Conservation (phyloP, 2,888 invertebrate species). For the Ferrisia virgata region DNA sequence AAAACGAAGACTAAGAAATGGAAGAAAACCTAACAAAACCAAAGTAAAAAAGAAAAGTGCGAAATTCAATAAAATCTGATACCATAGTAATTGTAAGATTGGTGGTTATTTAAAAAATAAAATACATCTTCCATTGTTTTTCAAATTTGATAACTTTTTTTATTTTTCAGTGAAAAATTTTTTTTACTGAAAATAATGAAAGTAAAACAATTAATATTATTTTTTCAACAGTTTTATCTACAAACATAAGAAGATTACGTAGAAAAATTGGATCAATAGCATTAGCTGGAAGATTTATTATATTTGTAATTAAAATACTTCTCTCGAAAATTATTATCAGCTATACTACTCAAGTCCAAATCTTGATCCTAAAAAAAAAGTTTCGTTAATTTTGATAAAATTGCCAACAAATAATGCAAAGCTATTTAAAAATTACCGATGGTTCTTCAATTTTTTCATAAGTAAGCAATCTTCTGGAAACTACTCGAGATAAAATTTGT, state of each 20-base stretch:
- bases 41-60: constrained; percentile 47
- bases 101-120: neutral
- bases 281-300: neutral
- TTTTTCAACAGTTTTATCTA: neutral
- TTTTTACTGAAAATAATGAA: neutral
- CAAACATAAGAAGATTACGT: neutral
- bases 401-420: neutral
- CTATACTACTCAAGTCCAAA: constrained; percentile 40
- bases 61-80: constrained; percentile 48
- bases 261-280: neutral
- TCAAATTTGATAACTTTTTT: neutral
- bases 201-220: neutral
- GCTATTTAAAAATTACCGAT: constrained; percentile 48
- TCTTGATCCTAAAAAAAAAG: constrained; percentile 42
- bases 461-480: constrained; percentile 79
- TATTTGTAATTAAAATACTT: constrained; percentile 65
- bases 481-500: constrained; percentile 76
- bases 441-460: constrained; percentile 66
- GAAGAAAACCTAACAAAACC: constrained; percentile 49
- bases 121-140: neutral
- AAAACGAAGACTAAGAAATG: constrained; percentile 47
- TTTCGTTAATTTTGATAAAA: neutral
- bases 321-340: constrained; percentile 58
- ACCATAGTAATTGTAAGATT: neutral
- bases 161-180: neutral